Conservation (phyloP, 2,797 vertebrate genomes). For the Notamacropus eugenii region DNA sequence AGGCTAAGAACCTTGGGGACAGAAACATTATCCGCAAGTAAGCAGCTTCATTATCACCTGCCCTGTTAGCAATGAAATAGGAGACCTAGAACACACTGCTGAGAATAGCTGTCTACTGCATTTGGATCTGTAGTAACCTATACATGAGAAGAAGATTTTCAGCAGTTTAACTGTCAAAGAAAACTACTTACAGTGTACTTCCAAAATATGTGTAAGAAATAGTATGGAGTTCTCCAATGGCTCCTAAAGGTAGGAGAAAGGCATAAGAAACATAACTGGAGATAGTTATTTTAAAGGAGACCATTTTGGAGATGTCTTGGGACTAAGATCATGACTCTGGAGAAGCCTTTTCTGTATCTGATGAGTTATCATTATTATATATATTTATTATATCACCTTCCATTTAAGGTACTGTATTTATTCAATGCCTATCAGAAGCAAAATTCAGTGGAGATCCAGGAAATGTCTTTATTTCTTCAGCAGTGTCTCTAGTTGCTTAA, state of each 20-base stretch:
- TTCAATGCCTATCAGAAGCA: slow-evolving; percentile 8
- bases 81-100: slow-evolving; percentile 37
- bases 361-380: slow-evolving; percentile 14
- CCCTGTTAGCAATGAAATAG: slow-evolving; percentile 54
- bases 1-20: neutral
- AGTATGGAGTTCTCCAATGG: slow-evolving; percentile 28
- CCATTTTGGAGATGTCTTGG: neutral
- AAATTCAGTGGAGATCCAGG: slow-evolving; percentile 30
- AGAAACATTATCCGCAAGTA: neutral
- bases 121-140: neutral
- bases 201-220: slow-evolving; percentile 26
- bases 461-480: neutral
- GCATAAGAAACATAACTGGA: slow-evolving; percentile 18
- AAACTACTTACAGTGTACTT: slow-evolving; percentile 31
- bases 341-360: neutral
- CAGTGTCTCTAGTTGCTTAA: neutral
- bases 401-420: neutral
- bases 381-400: slow-evolving; percentile 27
- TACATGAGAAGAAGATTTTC: slow-evolving; percentile 33
- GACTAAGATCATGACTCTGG: slow-evolving; percentile 12
- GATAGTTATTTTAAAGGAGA: slow-evolving; percentile 29
- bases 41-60: slow-evolving; percentile 22
- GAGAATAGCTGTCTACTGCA: slow-evolving; percentile 50
- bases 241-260: slow-evolving; percentile 6
- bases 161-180: slow-evolving; percentile 52